phyloP scores from a whole-genome alignment of 2,113 vertebrate species.

The Mandrillus leucophaeus region DNA sequence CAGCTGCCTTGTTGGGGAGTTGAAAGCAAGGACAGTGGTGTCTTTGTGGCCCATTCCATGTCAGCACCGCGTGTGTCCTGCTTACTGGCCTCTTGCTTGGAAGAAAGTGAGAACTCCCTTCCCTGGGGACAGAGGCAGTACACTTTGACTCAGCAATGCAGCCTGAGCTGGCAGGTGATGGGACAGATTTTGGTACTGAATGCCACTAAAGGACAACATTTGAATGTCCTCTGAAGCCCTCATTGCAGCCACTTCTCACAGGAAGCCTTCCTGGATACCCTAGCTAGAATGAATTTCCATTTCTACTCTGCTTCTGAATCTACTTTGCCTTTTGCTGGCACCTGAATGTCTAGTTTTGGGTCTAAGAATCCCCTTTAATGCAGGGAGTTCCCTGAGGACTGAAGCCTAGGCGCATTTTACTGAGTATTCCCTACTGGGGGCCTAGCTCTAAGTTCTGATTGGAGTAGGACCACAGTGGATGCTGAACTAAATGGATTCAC shows the following conservation, averaged over 20 bases:
- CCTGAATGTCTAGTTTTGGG: background rate
- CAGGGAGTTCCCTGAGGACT: background rate
- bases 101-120: background rate
- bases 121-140: background rate
- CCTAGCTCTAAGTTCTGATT: background rate
- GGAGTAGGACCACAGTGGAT: background rate
- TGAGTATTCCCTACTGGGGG: rapidly evolving
- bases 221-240: background rate
- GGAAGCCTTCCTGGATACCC: constrained; percentile 3
- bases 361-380: background rate
- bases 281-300: background rate
- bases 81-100: background rate
- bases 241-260: background rate
- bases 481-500: background rate
- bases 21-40: background rate
- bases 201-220: background rate
- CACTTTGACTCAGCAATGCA: background rate
- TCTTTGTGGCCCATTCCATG: background rate
- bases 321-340: background rate
- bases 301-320: background rate
- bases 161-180: background rate
- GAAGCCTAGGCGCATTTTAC: background rate
- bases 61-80: background rate
- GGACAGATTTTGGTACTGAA: background rate
- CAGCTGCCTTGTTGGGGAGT: background rate